Evolutionary conservation across 1,140 invertebrate genomes (phyloP).

Genomic region (Drosophila kurseongensis): DNA sequence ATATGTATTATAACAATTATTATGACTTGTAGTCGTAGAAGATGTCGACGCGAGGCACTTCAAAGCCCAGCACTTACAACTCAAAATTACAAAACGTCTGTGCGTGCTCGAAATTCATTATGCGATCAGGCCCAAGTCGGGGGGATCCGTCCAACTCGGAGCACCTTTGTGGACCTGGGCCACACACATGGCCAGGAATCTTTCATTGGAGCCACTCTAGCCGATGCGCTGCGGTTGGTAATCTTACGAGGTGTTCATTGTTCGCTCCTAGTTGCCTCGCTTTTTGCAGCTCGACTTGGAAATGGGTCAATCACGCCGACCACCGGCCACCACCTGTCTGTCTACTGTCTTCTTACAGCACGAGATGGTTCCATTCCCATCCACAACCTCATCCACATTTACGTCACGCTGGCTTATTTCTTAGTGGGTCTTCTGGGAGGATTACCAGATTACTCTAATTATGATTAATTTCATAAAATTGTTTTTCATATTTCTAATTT

Average conservation of each 20-base stretch:
- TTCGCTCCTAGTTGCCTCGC: slow-evolving; percentile 50
- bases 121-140: slow-evolving; percentile 29
- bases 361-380: slow-evolving; percentile 20
- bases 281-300: slow-evolving; percentile 47
- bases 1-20: slow-evolving; percentile 38
- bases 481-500: slow-evolving; percentile 8
- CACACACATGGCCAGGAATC: slow-evolving; percentile 24
- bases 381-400: not conserved
- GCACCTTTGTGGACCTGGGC: slow-evolving; percentile 24
- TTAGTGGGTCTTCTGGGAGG: not conserved
- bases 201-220: slow-evolving; percentile 18
- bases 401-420: slow-evolving; percentile 23
- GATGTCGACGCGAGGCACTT: slow-evolving; percentile 65
- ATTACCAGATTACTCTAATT: slow-evolving; percentile 2
- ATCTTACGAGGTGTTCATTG: slow-evolving; percentile 77
- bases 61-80: slow-evolving; percentile 74
- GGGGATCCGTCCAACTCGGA: slow-evolving; percentile 21
- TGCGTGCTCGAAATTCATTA: slow-evolving; percentile 83
- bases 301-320: slow-evolving; percentile 65
- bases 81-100: slow-evolving; percentile 83
- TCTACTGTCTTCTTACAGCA: slow-evolving; percentile 11
- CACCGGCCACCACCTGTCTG: slow-evolving; percentile 8
- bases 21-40: slow-evolving; percentile 48
- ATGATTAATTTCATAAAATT: slow-evolving; percentile 20
- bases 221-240: slow-evolving; percentile 54